Evolutionary conservation across 2,113 vertebrate species (phyloP).

Genomic region (Acrocephalus kingi): DNA sequence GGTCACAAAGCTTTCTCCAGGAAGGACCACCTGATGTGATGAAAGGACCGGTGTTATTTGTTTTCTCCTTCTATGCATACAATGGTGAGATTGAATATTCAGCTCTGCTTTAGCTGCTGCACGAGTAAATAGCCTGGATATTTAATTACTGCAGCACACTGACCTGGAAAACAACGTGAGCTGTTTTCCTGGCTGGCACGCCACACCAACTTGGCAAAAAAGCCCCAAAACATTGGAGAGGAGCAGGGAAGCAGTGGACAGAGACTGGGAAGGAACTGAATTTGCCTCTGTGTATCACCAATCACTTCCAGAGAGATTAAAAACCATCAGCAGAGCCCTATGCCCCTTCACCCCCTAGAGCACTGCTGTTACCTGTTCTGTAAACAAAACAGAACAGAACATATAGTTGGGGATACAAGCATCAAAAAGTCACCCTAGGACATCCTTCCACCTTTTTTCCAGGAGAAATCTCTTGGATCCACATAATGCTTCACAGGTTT

Average conservation of each 20-base stretch:
- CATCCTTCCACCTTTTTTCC: background rate
- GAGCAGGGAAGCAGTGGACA: background rate
- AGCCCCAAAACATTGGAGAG: background rate
- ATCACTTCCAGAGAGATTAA: background rate
- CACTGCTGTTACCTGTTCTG: background rate
- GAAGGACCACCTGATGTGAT: constrained; percentile 32
- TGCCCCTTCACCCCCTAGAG: fast-evolving
- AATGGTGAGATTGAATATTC: constrained; percentile 36
- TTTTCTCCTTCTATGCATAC: constrained; percentile 29
- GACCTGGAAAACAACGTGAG: background rate
- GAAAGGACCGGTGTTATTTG: constrained; percentile 16
- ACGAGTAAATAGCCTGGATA: background rate
- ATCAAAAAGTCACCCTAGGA: no score
- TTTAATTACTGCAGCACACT: background rate
- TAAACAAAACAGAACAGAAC: no score
- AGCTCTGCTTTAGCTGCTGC: background rate
- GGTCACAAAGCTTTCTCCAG: background rate
- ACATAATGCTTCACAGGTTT: fast-evolving
- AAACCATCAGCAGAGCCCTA: background rate
- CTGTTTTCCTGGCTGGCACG: background rate
- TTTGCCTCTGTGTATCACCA: background rate
- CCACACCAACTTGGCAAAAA: background rate
- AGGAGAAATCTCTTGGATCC: background rate
- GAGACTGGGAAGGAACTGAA: background rate
- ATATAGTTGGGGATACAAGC: no score